A percentile compares a stretch with the other conserved stretches of the same genome.
Conservation (phyloP, 2,888 invertebrate species). For the Nomada goodeniana region DNA sequence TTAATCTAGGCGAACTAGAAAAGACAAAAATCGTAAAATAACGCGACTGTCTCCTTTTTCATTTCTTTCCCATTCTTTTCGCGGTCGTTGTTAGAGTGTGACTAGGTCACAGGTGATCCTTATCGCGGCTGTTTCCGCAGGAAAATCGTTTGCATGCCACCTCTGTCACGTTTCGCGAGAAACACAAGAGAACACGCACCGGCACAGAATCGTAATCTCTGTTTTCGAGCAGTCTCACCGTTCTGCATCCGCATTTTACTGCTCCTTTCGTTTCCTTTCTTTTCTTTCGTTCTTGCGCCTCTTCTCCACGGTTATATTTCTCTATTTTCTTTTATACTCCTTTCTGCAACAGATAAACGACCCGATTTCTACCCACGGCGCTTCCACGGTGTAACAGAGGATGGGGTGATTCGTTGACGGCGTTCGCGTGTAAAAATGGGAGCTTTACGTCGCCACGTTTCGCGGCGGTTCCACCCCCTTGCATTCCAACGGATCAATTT, state of each 20-base stretch:
- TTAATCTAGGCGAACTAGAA: no score
- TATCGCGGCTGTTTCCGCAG: constrained; percentile 43
- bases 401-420: not conserved
- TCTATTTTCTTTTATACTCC: constrained; percentile 7
- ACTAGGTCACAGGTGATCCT: constrained; percentile 19
- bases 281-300: not conserved
- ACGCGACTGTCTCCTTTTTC: no score
- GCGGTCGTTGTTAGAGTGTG: not conserved
- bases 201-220: constrained; percentile 45
- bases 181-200: constrained; percentile 46
- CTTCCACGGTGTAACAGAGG: not conserved
- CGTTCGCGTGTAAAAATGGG: constrained; percentile 23
- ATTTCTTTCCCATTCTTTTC: not conserved
- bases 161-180: constrained; percentile 19
- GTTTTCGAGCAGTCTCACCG: constrained; percentile 47
- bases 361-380: constrained; percentile 52
- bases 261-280: constrained; percentile 3
- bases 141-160: constrained; percentile 44
- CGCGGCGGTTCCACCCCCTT: constrained; percentile 8
- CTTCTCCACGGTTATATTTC: not conserved
- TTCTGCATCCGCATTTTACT: constrained; percentile 58
- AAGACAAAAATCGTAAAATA: no score
- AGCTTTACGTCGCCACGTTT: constrained; percentile 26
- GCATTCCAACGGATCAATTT: constrained; percentile 37
- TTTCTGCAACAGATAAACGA: constrained; percentile 12